A percentile compares a stretch with the other conserved stretches of the same genome.
phyloP scores from a whole-genome alignment of 2,113 vertebrate species.

The Phrynocephalus versicolor region DNA sequence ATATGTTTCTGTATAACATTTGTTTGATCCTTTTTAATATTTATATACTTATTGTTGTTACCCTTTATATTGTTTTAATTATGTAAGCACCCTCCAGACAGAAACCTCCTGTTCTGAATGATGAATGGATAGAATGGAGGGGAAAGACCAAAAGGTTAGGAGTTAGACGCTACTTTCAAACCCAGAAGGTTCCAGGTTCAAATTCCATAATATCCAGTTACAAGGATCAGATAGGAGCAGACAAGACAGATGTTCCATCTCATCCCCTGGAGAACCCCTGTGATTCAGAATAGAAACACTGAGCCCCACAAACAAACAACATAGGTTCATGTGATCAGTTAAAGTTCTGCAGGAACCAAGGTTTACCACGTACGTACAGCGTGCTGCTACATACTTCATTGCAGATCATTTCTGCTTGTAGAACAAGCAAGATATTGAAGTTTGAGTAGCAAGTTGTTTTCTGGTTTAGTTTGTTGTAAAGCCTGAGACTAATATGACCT shows the following conservation, averaged over 20 bases:
- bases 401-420: background rate
- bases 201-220: background rate
- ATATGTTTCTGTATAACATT: no score
- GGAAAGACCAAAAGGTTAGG: background rate
- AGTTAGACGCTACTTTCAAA: background rate
- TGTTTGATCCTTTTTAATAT: no score
- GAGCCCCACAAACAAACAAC: background rate
- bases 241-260: background rate
- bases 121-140: background rate
- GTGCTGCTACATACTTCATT: background rate
- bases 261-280: background rate
- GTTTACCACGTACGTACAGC: background rate
- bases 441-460: constrained; percentile 35
- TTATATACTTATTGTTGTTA: no score
- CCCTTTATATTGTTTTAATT: no score
- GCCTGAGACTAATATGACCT: constrained; percentile 28
- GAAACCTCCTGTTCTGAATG: background rate
- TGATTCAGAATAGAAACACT: background rate
- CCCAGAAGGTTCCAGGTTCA: background rate
- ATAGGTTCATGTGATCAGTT: background rate
- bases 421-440: background rate
- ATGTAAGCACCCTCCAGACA: no score
- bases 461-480: constrained; percentile 36
- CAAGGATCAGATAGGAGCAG: background rate
- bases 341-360: background rate